These are phyloP conservation scores for Leptosomus discolor DNA, from an alignment of 2,113 vertebrate species.

Conservation along the genomic window DNA sequence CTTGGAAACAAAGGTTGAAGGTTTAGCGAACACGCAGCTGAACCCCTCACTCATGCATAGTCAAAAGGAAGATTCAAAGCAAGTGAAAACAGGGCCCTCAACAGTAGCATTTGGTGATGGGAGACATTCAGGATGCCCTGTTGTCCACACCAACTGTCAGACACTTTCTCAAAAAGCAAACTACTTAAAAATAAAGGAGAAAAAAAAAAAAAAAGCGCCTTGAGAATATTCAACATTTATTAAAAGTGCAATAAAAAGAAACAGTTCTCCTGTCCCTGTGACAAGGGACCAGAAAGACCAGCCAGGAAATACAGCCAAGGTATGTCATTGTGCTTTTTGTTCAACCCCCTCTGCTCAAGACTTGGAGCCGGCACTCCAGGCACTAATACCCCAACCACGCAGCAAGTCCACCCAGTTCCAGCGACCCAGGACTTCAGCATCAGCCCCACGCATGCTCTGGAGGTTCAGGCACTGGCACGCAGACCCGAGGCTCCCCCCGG, in stretches of 20 bases:
- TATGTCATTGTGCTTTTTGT: neutral
- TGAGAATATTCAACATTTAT: slow-evolving; percentile 21
- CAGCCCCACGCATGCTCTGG: neutral
- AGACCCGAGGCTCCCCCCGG: neutral
- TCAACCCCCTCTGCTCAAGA: neutral
- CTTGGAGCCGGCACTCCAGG: neutral
- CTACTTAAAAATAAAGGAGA: neutral
- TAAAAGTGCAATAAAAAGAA: slow-evolving; percentile 57
- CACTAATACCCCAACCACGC: neutral
- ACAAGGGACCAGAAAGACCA: neutral
- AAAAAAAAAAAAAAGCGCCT: neutral
- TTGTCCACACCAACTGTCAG: neutral
- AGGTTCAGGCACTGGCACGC: neutral
- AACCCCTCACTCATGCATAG: neutral
- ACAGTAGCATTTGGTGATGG: rapidly evolving
- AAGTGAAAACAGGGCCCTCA: neutral
- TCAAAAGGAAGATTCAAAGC: neutral
- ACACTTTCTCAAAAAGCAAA: neutral
- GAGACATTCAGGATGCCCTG: neutral
- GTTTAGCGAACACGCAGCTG: neutral
- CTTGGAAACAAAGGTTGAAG: neutral
- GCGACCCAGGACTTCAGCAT: neutral
- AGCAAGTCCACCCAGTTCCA: neutral
- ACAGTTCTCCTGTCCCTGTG: neutral
- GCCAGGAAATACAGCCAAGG: slow-evolving; percentile 9